Base-by-base conservation (phyloP, 2,888 invertebrate species). In the Tinea semifulvella region DNA sequence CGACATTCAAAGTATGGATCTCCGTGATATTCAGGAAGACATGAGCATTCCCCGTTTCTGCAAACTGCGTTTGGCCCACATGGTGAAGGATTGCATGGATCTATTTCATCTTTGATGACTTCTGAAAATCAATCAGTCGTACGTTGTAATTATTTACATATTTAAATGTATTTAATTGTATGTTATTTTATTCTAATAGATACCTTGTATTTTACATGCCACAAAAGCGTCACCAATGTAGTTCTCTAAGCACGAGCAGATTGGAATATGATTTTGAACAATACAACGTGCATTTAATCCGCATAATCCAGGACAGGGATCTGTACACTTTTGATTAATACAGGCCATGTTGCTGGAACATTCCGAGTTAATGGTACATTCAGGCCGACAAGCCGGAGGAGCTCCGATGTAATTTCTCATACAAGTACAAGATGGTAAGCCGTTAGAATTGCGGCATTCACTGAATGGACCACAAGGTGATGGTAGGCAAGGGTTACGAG, bases 261-360 rank as follows among this genome's bases (percentile, higher is more conserved):
- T 85, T 1, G 92, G 91, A 47, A 83, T 87, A 56, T 92, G 91
- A 59, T 88, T 89, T 49, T 87, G 83, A 4, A 91, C 88, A 28
- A 64, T 64, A 57, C 89, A 86, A 52, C 82, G 75, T 46, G 90
- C 83, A 55, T 84, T 80, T 47, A 85, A 56, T 38, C 90, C 89
- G 56, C 90, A 93, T 4, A 89, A 89, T 8, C 91, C 91, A 6
- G 89, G 89, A 55, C 92, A 93, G n/a, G 92, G 92, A 65, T 92
- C 91, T 51, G 70, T 77, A 62, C 92, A 92, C 63, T 84, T 89
- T 57, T 89, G 86, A 52, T 87, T 85, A 38, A 92, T 88, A 57
- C 94, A 94, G 28, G 92, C 91, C 54, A 85, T 76, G 58, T 88
- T 86, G 56, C 87, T 88, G 5, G 87, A 68, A 62, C 94, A 94